Conservation (phyloP, 2,888 invertebrate species). For the Eubasilissa splendida region DNA sequence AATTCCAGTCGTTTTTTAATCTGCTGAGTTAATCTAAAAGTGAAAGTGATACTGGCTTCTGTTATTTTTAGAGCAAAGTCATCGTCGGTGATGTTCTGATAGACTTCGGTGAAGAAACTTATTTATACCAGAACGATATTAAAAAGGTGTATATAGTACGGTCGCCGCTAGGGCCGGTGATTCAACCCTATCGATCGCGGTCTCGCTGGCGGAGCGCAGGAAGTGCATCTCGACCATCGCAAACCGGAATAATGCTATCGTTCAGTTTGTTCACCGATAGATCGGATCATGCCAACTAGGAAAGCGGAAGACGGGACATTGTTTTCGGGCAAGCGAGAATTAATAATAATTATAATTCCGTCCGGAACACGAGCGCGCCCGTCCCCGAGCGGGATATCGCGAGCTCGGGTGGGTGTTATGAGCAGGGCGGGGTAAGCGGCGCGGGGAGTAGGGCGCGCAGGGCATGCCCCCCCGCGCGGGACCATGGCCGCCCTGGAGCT, state of each 20-base stretch:
- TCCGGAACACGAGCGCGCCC: background rate
- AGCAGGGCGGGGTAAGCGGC: conserved; percentile 61
- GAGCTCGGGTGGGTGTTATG: conserved; percentile 48
- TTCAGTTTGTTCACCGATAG: background rate
- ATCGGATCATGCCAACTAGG: background rate
- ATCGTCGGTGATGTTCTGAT: conserved; percentile 8
- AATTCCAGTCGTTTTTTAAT: too few relatives aligned
- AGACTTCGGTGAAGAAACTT: conserved; percentile 1
- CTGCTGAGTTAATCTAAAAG: background rate
- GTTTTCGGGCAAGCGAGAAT: conserved; percentile 26
- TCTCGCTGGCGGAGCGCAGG: conserved; percentile 14
- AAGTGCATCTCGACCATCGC: conserved; percentile 8
- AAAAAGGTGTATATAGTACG: background rate
- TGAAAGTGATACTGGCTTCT: conserved; percentile 17
- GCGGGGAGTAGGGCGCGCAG: conserved; percentile 63
- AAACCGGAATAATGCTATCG: background rate
- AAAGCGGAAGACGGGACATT: conserved; percentile 18
- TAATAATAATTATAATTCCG: background rate
- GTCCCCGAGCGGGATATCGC: background rate
- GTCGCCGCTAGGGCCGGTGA: conserved; percentile 26
- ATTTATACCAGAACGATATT: background rate
- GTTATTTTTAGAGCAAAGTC: conserved; percentile 31
- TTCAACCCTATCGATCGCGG: conserved; percentile 33
- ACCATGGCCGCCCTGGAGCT: conserved; percentile 82
- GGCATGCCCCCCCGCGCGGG: conserved; percentile 68